Evolutionary conservation across 2,888 invertebrate species (phyloP), one percentile per base, ranked within the genome.

Genomic region (Dione juno): DNA sequence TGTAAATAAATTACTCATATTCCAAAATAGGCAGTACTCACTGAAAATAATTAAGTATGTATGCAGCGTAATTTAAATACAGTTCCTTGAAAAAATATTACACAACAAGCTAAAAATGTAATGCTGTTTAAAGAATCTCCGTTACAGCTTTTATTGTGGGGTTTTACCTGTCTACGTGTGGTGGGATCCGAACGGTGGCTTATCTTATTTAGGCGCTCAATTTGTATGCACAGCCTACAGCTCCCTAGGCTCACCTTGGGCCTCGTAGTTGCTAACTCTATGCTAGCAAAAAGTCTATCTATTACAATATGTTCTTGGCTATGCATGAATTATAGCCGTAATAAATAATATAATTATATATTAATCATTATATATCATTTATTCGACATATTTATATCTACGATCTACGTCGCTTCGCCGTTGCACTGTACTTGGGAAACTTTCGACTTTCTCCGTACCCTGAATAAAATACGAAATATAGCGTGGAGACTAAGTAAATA

Each of bases 221-320:
- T 92, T 90, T 91, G 89, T 92, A 92, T 92, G 90, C 90, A 90
- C 81, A 84, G 82, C 81, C 83, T 83, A 88, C 79, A 78, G 82
- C 81, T 88, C 89, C 90, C 77, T 79, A 87, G 83, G 81, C 81
- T 67, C 69, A 65, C 43, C 66, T 66, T 67, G 70, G 71, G 72
- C 71, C 71, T 65, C 66, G 73, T 77, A 75, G 77, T 78, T 77
- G 70, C 73, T 71, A 70, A 59, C 69, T 71, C 53, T 48, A 16
- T 59, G 69, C 67, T 71, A 75, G 76, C 74, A 75, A 76, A 77
- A 77, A 76, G 69, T 41, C 66, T 66, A 59, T 53, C 19, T 21
- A 45, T 50, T 59, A 65, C 63, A 21, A 54, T 58, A 48, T 52
- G 57, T 53, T 41, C 45, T 50, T 69, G 48, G 28, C 45, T 64